A percentile compares a stretch with the other conserved stretches of the same genome.
Evolutionary conservation across 2,797 vertebrate genomes (phyloP).

Genomic region (Pelodytes ibericus): DNA sequence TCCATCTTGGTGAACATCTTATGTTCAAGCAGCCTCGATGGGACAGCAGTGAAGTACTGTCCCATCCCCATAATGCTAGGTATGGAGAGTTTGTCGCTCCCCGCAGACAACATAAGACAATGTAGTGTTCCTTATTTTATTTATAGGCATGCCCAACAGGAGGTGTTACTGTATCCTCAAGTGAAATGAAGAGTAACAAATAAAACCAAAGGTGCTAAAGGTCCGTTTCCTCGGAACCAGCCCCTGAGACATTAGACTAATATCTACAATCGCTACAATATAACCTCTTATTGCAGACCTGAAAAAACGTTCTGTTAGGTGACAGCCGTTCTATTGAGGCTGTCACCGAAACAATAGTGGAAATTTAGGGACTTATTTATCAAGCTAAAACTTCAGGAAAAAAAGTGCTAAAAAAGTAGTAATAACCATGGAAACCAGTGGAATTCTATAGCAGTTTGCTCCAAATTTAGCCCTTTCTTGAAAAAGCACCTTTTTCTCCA

Average conservation of each 20-base stretch:
- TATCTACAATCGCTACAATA: neutral
- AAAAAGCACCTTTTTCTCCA: too few species aligned
- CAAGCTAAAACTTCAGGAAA: too few species aligned
- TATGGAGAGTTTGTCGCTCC: neutral
- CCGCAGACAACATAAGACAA: neutral
- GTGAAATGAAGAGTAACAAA: neutral
- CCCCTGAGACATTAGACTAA: neutral
- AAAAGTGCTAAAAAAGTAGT: too few species aligned
- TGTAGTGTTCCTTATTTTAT: neutral
- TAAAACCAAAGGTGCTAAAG: neutral
- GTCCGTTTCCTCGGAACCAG: neutral
- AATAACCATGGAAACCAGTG: too few species aligned
- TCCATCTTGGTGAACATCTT: too few species aligned
- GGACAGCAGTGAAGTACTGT: too few species aligned
- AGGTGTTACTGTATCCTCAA: neutral
- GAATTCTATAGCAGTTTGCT: too few species aligned
- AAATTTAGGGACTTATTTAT: too few species aligned
- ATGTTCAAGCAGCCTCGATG: too few species aligned
- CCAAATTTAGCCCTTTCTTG: too few species aligned
- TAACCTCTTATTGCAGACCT: neutral
- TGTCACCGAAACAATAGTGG: too few species aligned
- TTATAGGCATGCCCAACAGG: neutral
- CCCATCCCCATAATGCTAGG: neutral
- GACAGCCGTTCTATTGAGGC: neutral
- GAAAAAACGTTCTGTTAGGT: neutral